Base-by-base conservation (phyloP, 1,140 invertebrate genomes). In the Solenopsis fugax region DNA sequence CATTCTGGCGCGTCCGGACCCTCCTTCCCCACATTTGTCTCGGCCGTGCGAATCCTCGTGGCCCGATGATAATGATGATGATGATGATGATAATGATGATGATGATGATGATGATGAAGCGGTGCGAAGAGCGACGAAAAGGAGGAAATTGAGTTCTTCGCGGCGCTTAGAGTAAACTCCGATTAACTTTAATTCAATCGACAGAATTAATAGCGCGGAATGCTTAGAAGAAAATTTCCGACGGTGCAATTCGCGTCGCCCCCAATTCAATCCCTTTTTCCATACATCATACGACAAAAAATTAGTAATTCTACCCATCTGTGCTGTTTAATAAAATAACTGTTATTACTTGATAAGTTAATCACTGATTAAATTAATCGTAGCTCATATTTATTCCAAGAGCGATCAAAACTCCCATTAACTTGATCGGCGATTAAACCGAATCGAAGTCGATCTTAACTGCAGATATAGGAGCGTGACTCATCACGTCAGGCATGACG, bases 401-500 rank as follows among this genome's bases (percentile, higher is more conserved):
- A 5, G 64, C 4, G 4, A 45, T 10, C 10, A 9, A n/a, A 65
- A 41, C 34, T 13, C 16, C 41, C 9, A 67, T 67, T 67, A 48
- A 7, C 62, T 65, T 10, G 62, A 65, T 37, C 62, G 37, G 4
- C 34, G 37, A 45, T 67, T 45, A 67, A 67, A 67, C n/a, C 2
- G 37, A 67, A 67, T 67, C 34, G 10, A 45, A 72, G 41, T 9
- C 21, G 16, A 41, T 24, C 34, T 77, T 62, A 62, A 62, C 37
- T 52, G 10, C 48, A 24, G 21, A 48, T 76, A 76, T 10, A 60
- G n/a, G 12, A 73, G 41, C 65, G 16, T 73, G 29, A 75, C 52
- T 10, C 18, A 37, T 13, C 29, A 56, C 12, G 21, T 69, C 52
- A 4, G 0, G 50, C 18, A 71, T n/a, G 18, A 82, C 86, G 76